Base-by-base conservation (phyloP, 2,113 vertebrate genomes). In the Nesogale talazaci region DNA sequence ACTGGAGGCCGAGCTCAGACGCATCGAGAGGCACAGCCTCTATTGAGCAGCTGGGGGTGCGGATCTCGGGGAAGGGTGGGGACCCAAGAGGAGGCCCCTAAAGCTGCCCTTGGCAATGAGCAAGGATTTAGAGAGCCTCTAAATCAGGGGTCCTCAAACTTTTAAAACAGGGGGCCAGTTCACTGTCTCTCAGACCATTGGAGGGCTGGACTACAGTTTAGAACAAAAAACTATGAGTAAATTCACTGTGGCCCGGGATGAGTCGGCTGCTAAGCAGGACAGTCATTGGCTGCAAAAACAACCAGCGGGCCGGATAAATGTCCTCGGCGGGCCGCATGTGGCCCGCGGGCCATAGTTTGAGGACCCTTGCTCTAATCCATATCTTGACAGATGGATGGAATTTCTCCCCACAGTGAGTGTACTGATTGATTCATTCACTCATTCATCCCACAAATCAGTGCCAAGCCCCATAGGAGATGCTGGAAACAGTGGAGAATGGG, bases 11-110 rank as follows among this genome's bases (percentile, higher is more conserved):
- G 17, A 8, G 15, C 22, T 17, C 3, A 27, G 8, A 19, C 16
- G 16, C 11, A 10, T 14, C n/a, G 2, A 2, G 52, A 27, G 27
- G 1, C 15, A 15, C 38, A 27, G 0, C 2, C 19, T 16, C 29
- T 0, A 2, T 0, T 52, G 52, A 40, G 70, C 14, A 4, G n/a
- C 9, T 65, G 14, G 22, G 57, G 36, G 2, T 2, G 46, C 14
- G 11, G 65, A 8, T 5, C 5, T 0, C 0, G 2, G 23, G 27
- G n/a, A 0, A 2, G 11, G 67, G 25, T 1, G n/a, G 83, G 57
- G 78, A 29, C 63, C 14, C 14, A 17, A 15, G 20, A 34, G 29
- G 63, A 2, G 23, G 34, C 31, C 63, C n/a, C 6, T 56, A 1
- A 0, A 3, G 34, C 77, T 36, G 56, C 23, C 22, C 9, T 52